These are phyloP conservation scores for Phytoseiulus persimilis DNA, from an alignment of 2,888 invertebrate genomes.

Conservation along the genomic window DNA sequence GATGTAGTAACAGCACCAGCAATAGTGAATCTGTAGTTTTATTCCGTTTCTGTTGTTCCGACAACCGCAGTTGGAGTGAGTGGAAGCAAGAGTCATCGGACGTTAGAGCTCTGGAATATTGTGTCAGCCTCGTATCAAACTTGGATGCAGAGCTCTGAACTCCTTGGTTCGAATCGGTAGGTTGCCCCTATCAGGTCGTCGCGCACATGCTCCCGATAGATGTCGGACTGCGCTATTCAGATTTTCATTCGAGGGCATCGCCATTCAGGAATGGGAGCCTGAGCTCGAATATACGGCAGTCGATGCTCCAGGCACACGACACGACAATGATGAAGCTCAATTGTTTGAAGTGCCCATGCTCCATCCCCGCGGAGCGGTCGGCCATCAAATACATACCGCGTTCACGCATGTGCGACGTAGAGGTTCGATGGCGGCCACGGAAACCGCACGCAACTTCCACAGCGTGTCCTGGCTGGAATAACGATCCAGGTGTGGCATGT, in stretches of 20 bases:
- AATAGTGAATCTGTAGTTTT: not conserved
- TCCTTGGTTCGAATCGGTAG: not conserved
- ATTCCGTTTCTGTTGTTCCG: not conserved
- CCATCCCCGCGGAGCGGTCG: not conserved
- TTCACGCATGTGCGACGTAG: not conserved
- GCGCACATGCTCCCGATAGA: too few species aligned
- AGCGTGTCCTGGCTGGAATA: not conserved
- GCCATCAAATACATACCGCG: not conserved
- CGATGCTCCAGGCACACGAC: too few species aligned
- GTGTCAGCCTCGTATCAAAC: not conserved
- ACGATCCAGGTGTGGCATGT: not conserved
- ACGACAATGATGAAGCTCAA: not conserved
- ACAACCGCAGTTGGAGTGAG: not conserved
- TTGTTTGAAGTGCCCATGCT: not conserved
- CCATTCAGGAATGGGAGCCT: not conserved
- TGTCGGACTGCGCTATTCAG: too few species aligned
- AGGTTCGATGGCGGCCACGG: not conserved
- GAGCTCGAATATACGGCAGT: not conserved
- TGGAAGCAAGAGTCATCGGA: not conserved
- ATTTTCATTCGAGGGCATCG: too few species aligned
- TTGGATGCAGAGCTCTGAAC: too few species aligned
- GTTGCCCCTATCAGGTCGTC: not conserved
- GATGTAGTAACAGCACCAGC: not conserved
- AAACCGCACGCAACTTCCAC: not conserved
- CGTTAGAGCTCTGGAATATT: not conserved